Conservation (phyloP, 2,888 invertebrate species). For the Pegoplata infirma region DNA sequence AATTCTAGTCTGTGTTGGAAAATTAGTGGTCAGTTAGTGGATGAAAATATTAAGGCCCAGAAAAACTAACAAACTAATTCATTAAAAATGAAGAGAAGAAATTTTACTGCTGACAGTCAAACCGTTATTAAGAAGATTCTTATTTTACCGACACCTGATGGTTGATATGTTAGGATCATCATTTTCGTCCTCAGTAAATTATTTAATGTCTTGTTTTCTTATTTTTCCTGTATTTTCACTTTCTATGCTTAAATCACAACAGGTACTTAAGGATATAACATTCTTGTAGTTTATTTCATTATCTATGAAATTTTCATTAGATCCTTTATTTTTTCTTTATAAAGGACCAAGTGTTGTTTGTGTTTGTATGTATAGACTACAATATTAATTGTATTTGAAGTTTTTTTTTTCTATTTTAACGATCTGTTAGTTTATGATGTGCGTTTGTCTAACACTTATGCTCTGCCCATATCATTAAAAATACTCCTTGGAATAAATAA, state of each 20-base stretch:
- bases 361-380: constrained; percentile 56
- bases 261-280: constrained; percentile 66
- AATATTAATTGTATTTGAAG: constrained; percentile 68
- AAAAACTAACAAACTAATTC: constrained; percentile 34
- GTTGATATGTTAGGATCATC: constrained; percentile 68
- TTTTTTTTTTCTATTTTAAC: constrained; percentile 67
- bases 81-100: constrained; percentile 3
- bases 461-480: constrained; percentile 34
- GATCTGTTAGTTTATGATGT: constrained; percentile 75
- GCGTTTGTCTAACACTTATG: constrained; percentile 69
- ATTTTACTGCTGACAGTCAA: neutral
- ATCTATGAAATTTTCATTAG: constrained; percentile 40
- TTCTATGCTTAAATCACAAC: constrained; percentile 74
- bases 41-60: constrained; percentile 28
- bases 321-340: constrained; percentile 23
- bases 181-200: constrained; percentile 17
- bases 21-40: constrained; percentile 67
- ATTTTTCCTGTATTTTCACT: constrained; percentile 75
- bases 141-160: constrained; percentile 70
- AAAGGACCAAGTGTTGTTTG: constrained; percentile 12
- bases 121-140: constrained; percentile 59
- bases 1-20: constrained; percentile 71
- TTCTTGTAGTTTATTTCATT: constrained; percentile 58
- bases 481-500: no score
- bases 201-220: constrained; percentile 56